These are phyloP conservation scores for Heliothis peltigera DNA, from an alignment of 2,888 invertebrate genomes.

Conservation along the genomic window DNA sequence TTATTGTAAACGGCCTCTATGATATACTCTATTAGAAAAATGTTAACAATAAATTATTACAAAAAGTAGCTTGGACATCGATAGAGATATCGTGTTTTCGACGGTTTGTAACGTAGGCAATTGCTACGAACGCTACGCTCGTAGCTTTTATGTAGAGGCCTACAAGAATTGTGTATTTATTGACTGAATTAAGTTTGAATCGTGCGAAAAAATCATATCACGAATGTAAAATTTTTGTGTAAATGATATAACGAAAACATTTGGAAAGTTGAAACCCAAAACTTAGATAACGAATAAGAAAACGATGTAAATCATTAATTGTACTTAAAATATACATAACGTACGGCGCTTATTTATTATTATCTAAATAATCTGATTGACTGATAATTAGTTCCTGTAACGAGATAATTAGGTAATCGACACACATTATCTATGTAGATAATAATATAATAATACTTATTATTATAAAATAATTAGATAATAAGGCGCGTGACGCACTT, in stretches of 20 bases:
- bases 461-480: too few relatives aligned
- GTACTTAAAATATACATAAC: conserved; percentile 30
- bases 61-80: conserved; percentile 19
- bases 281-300: conserved; percentile 13
- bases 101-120: conserved; percentile 8
- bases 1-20: conserved; percentile 22
- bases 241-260: too few relatives aligned
- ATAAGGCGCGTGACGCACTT: too few relatives aligned
- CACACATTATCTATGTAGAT: neutral
- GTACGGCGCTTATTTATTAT: conserved; percentile 28
- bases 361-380: conserved; percentile 36
- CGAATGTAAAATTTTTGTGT: neutral
- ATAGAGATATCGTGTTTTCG: conserved; percentile 25
- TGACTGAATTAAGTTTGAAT: neutral
- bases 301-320: neutral
- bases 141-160: conserved; percentile 33
- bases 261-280: neutral
- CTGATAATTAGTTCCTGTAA: too few relatives aligned
- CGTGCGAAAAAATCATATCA: rapidly evolving
- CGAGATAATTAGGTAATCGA: conserved; percentile 21
- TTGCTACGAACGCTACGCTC: conserved; percentile 41
- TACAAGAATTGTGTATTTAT: conserved; percentile 10
- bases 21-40: conserved; percentile 1
- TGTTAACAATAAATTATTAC: conserved; percentile 28
- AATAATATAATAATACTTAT: neutral